Evolutionary conservation across 1,140 invertebrate species (phyloP), one percentile per base, ranked within the genome.

Genomic region (Caenorhabditis brenneri): DNA sequence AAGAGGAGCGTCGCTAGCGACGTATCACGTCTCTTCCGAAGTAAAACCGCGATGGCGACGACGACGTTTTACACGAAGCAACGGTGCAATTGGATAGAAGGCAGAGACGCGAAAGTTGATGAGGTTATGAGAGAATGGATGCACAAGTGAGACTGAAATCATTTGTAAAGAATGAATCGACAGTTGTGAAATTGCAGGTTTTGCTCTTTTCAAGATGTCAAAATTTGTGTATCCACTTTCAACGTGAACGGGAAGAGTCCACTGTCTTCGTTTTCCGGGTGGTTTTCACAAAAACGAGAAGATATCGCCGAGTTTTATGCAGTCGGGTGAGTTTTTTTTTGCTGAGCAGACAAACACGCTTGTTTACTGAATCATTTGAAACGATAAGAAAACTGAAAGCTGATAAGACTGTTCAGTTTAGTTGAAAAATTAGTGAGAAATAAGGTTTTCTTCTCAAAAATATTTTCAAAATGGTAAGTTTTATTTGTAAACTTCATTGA

Each of bases 171-270:
- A 16, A 12, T 0, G 49, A 82, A 42, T 33, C 6, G 6, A n/a
- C 65, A 58, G 81, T 74, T 81, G 16, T 10, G 3, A 49, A 24
- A 83, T 55, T 83, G n/a, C 69, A 89, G 90, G 36, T 90, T 87
- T 48, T 90, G 90, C 55, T 83, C 88, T 4, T 90, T 88, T 31
- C 33, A 69, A 27, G 80, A 86, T 46, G 87, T 86, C 10, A 84
- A 74, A 16, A 84, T 90, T 74, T 89, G 85, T 49, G 83, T 86
- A 15, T 90, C 88, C 0, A 90, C 89, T 4, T 90, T 91, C 79
- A 90, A 90, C 79, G 89, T 90, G 0, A 90, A 90, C 79, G 89
- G 89, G 12, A 86, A 84, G 16, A 74, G 81, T 49, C 90, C 89
- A 10, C 89, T 87, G 6, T 79, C 74, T 15, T 65, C 80, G 53